These are phyloP conservation scores for Pyxicephalus adspersus DNA, from an alignment of 2,113 vertebrate genomes.

Conservation along the genomic window DNA sequence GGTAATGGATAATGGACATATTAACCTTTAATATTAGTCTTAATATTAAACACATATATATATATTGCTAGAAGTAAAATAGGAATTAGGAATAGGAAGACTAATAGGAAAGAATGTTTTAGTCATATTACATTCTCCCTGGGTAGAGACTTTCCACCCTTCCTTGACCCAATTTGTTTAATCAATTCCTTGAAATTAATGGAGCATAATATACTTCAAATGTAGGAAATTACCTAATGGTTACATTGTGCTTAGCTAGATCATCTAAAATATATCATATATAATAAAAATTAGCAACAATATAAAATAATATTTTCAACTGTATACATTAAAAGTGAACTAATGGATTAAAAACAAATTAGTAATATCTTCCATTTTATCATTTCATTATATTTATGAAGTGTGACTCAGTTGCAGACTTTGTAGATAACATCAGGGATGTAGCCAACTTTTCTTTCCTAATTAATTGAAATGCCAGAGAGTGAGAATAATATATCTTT, in stretches of 20 bases:
- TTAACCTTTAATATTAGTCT: no score
- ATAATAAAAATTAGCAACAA: neutral
- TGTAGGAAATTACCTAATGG: neutral
- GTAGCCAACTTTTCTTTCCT: conserved; percentile 4
- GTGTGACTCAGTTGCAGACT: neutral
- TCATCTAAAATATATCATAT: neutral
- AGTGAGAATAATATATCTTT: neutral
- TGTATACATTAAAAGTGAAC: no score
- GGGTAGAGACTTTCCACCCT: neutral
- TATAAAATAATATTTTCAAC: no score
- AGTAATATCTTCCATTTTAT: neutral
- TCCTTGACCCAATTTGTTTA: neutral
- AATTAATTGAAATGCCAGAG: conserved; percentile 4
- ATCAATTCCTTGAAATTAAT: conserved; percentile 14
- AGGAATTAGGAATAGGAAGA: no score
- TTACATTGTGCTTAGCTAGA: neutral
- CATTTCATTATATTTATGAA: neutral
- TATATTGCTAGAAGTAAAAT: no score
- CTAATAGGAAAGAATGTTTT: no score
- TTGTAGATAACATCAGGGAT: neutral
- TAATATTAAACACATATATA: no score
- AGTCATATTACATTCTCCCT: neutral
- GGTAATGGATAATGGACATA: no score
- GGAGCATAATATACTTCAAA: neutral
- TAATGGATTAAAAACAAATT: no score